Base-by-base conservation (phyloP, 2,888 invertebrate species). In the Spisula subtruncata region DNA sequence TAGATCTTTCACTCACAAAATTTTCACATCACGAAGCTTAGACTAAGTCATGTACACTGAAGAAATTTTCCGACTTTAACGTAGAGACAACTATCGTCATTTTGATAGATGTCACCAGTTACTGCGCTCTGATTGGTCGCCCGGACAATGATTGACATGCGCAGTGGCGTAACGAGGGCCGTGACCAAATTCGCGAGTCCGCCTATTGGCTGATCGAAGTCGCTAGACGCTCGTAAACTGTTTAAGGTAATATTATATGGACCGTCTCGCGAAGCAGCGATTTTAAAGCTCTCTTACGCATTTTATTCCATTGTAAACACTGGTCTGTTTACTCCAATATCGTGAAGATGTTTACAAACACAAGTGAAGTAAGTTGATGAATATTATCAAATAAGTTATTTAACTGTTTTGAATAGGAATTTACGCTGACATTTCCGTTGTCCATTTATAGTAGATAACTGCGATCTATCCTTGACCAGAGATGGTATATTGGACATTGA, bases 11-110 rank as follows among this genome's bases (percentile, higher is more conserved):
- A 93, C 93, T 93, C 91, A 92, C 93, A 93, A 94, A 94, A 94
- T 94, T 93, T 93, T 89, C 88, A 93, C 93, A 92, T 93, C 93
- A 91, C 94, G 92, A 94, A 93, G 94, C 93, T 93, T 97, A 97
- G 97, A 97, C 97, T 97, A 97, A 97, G 97, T 97, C 97, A 97
- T 97, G 97, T 97, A 94, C 94, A 93, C 93, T 94, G 94, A 92
- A 85, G 84, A 84, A 91, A 94, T 92, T 92, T 92, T 92, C 91
- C 90, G 91, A 92, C 91, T 93, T 92, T 90, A 92, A 92, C 92
- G 71, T 89, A 92, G 91, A 93, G 93, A 94, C 94, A 94, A 94
- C 93, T 94, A 93, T 92, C 94, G 93, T 94, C 92, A 90, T 87
- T 91, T 93, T 95, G 94, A 94, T 93, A 91, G 92, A 93, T 94